Evolutionary conservation across 2,888 invertebrate species (phyloP).

Genomic region (Leptopilina myrica): DNA sequence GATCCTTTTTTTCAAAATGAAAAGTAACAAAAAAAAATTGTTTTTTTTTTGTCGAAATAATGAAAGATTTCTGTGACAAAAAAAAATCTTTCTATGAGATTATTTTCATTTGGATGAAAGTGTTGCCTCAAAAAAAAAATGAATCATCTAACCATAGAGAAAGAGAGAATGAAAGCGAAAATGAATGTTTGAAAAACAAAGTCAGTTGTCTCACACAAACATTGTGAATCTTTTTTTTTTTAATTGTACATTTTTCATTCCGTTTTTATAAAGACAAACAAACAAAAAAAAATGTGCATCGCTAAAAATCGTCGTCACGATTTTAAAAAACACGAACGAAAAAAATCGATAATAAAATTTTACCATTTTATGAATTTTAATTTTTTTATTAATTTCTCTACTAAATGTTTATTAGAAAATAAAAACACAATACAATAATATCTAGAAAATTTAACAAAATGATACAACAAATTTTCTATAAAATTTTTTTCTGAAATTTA

Average conservation of each 20-base stretch:
- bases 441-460: too few relatives aligned
- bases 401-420: too few relatives aligned
- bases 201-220: background rate
- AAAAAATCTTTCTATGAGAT: too few relatives aligned
- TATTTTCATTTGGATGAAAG: too few relatives aligned
- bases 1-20: background rate
- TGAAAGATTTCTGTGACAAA: too few relatives aligned
- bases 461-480: too few relatives aligned
- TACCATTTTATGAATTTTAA: background rate
- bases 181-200: background rate
- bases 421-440: too few relatives aligned
- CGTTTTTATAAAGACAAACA: constrained; percentile 9
- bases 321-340: background rate
- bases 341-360: constrained; percentile 1
- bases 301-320: background rate
- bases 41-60: too few relatives aligned
- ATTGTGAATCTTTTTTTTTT: constrained; percentile 2
- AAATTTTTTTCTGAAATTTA: too few relatives aligned
- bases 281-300: background rate
- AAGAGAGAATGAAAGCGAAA: background rate
- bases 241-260: constrained; percentile 4
- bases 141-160: background rate
- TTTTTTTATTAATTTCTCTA: too few relatives aligned
- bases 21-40: background rate
- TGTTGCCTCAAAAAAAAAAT: background rate